These are phyloP conservation scores for Helogale parvula DNA, from an alignment of 2,113 vertebrate genomes.

Conservation along the genomic window DNA sequence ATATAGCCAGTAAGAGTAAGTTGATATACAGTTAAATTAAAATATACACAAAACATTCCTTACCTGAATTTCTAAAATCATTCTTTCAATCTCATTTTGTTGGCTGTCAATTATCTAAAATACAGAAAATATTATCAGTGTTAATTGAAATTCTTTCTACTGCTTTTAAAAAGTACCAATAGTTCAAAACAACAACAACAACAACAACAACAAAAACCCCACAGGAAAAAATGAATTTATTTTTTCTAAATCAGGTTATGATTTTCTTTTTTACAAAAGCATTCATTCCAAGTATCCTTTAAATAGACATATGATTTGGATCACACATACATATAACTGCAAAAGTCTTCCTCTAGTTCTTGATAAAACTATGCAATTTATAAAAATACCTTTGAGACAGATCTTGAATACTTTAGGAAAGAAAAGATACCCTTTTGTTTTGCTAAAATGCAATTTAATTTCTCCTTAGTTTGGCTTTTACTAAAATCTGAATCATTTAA, in stretches of 20 bases:
- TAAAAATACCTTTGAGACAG: slow-evolving; percentile 32
- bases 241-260: not conserved
- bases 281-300: not conserved
- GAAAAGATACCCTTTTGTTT: slow-evolving; percentile 24
- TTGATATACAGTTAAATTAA: not conserved
- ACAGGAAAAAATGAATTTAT: not conserved
- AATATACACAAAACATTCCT: slow-evolving; percentile 70
- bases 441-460: not conserved
- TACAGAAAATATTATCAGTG: slow-evolving; percentile 61
- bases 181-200: slow-evolving; percentile 28
- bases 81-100: slow-evolving; percentile 91
- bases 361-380: slow-evolving; percentile 42
- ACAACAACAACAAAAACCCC: too few species aligned
- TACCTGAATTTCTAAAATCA: slow-evolving; percentile 90
- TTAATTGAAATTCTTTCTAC: slow-evolving; percentile 2
- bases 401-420: slow-evolving; percentile 34
- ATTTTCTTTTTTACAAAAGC: not conserved
- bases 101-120: slow-evolving; percentile 93
- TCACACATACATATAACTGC: not conserved
- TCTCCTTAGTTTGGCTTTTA: not conserved
- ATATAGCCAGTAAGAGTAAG: not conserved
- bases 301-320: not conserved
- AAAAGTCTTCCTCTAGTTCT: not conserved
- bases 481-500: slow-evolving; percentile 41
- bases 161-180: slow-evolving; percentile 44